A percentile compares a stretch with the other conserved stretches of the same genome.
These are phyloP conservation scores for Omphaloscelis lunosa DNA, from an alignment of 2,888 invertebrate species.

Conservation along the genomic window DNA sequence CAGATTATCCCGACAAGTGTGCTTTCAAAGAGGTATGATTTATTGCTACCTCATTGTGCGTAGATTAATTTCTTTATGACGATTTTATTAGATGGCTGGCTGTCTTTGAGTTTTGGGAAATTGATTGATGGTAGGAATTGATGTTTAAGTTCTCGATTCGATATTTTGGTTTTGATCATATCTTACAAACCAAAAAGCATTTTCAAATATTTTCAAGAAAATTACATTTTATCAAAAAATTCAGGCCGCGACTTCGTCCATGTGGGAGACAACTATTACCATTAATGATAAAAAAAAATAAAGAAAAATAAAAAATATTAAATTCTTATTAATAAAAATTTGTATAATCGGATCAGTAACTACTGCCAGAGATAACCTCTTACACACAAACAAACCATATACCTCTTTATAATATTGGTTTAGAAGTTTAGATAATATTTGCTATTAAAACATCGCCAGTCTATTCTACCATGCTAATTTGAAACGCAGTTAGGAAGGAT, in stretches of 20 bases:
- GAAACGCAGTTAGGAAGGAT: too few species aligned
- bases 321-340: too few species aligned
- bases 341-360: too few species aligned
- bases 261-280: background rate
- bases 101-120: conserved; percentile 12
- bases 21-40: conserved; percentile 83
- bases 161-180: background rate
- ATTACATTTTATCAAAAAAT: background rate
- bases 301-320: too few species aligned
- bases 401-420: too few species aligned
- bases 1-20: conserved; percentile 87
- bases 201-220: background rate
- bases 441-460: background rate
- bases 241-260: too few species aligned
- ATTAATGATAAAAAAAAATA: too few species aligned
- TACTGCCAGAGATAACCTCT: too few species aligned
- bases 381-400: too few species aligned
- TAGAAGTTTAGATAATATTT: too few species aligned
- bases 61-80: conserved; percentile 66
- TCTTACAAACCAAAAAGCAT: background rate
- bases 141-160: conserved; percentile 3
- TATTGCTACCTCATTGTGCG: conserved; percentile 75
- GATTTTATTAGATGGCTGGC: conserved; percentile 36
- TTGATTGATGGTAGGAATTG: conserved; percentile 31
- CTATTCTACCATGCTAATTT: too few species aligned